Evolutionary conservation across 2,113 vertebrate species (phyloP).

Genomic region (Leptobrachium leishanense): DNA sequence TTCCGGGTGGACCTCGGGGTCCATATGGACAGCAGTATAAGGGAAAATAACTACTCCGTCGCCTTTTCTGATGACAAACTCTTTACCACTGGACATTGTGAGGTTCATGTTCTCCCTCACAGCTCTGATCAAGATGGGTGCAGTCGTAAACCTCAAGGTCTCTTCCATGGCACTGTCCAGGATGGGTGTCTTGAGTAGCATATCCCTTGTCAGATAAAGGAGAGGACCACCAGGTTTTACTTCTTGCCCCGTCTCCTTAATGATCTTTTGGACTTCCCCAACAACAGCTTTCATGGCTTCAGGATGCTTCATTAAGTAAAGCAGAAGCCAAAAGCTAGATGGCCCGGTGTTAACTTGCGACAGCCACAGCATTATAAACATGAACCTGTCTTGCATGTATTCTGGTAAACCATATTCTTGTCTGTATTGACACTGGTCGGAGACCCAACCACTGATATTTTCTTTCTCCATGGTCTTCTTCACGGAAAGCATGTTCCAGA

Average conservation of each 20-base stretch:
- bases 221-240: slow-evolving; percentile 54
- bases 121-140: slow-evolving; percentile 72
- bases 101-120: slow-evolving; percentile 70
- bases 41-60: slow-evolving; percentile 84
- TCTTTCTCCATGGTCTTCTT: slow-evolving; percentile 64
- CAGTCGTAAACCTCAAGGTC: slow-evolving; percentile 73
- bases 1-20: slow-evolving; percentile 82
- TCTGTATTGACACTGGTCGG: slow-evolving; percentile 62
- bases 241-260: slow-evolving; percentile 66
- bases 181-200: slow-evolving; percentile 72
- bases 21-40: slow-evolving; percentile 74
- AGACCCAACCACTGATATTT: slow-evolving; percentile 80
- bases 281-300: slow-evolving; percentile 81
- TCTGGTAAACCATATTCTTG: slow-evolving; percentile 58
- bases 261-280: slow-evolving; percentile 69
- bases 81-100: slow-evolving; percentile 63
- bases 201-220: slow-evolving; percentile 60
- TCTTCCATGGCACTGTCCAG: slow-evolving; percentile 89
- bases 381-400: slow-evolving; percentile 74
- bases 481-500: slow-evolving; percentile 74
- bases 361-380: slow-evolving; percentile 89
- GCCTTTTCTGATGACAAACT: slow-evolving; percentile 72
- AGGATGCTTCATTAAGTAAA: slow-evolving; percentile 82
- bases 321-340: slow-evolving; percentile 82
- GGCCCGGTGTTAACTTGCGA: slow-evolving; percentile 89